Evolutionary conservation across 2,113 vertebrate species (phyloP).

Genomic region (Pseudopipra pipra): DNA sequence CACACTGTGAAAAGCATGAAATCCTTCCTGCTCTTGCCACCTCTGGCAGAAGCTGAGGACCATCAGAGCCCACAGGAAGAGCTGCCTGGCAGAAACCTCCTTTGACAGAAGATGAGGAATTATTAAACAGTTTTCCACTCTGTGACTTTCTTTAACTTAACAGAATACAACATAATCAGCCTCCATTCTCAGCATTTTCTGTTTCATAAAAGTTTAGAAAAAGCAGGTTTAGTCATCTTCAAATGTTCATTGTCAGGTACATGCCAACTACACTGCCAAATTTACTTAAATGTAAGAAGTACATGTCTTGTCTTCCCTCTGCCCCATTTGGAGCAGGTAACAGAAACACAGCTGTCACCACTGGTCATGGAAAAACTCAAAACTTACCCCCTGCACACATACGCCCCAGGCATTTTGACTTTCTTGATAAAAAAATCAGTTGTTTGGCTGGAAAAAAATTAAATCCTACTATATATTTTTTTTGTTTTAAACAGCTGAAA

Average conservation of each 20-base stretch:
- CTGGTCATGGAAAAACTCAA: background rate
- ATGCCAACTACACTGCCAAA: accelerated
- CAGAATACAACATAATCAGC: background rate
- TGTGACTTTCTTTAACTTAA: background rate
- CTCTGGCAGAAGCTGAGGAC: background rate
- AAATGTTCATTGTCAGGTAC: background rate
- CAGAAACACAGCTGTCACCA: background rate
- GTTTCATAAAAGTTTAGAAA: background rate
- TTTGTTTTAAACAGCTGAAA: background rate
- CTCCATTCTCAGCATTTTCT: background rate
- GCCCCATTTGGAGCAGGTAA: background rate
- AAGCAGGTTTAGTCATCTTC: background rate
- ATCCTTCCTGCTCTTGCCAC: background rate
- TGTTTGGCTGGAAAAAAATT: background rate
- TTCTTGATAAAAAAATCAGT: background rate
- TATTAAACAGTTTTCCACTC: background rate
- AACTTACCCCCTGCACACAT: background rate
- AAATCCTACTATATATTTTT: background rate
- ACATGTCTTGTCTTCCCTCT: background rate
- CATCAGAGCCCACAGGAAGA: background rate
- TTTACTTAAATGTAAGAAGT: background rate
- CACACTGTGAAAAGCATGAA: background rate
- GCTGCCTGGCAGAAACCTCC: background rate
- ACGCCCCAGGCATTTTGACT: background rate
- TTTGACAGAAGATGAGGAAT: background rate